Base-by-base conservation (phyloP, 1,140 invertebrate genomes). In the Paramacrobiotus metropolitanus region DNA sequence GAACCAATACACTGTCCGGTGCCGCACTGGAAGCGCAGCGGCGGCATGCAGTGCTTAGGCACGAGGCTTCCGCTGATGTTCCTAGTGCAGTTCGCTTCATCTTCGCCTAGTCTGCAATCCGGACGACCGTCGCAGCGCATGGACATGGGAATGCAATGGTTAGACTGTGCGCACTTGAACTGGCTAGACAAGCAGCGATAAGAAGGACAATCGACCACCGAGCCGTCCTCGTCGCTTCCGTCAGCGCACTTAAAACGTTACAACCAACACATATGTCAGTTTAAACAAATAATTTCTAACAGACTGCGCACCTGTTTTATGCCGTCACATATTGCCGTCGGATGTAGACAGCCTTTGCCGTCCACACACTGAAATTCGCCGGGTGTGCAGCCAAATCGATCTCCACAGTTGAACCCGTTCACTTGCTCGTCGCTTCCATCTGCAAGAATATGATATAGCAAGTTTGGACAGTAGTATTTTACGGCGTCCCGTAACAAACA, bases 1-100 rank as follows among this genome's bases (percentile, higher is more conserved):
- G 87, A 77, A 61, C 86, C 83, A 63, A 92, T 83, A 72, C 87
- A 92, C 74, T 88, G 83, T 48, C 84, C 83, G 2, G 65, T 80
- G 55, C 66, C 63, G 72, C 87, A 91, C 18, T 83, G 83, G 74
- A 87, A 90, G 71, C 89, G 83, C 69, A 87, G 85, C n/a, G n/a
- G n/a, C n/a, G 81, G 77, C 44, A 80, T 82, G 77, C 87, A 90
- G 65, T 81, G 29, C 59, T 63, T 64, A 18, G 1, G 9, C n/a
- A n/a, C n/a, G n/a, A n/a, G n/a, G 34, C n/a, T n/a, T n/a, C 34
- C 34, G 34, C 34, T 40, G 34, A 9, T n/a, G 15, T 9, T 55
- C 15, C 48, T 15, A 4, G 15, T 9, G 48, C 48, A 55, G 48
- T 62, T 64, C 18, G 63, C 68, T 2, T 74, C 72, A 59, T 75